Conservation (phyloP, 2,113 vertebrate species). For the Thalassarche chlororhynchos region DNA sequence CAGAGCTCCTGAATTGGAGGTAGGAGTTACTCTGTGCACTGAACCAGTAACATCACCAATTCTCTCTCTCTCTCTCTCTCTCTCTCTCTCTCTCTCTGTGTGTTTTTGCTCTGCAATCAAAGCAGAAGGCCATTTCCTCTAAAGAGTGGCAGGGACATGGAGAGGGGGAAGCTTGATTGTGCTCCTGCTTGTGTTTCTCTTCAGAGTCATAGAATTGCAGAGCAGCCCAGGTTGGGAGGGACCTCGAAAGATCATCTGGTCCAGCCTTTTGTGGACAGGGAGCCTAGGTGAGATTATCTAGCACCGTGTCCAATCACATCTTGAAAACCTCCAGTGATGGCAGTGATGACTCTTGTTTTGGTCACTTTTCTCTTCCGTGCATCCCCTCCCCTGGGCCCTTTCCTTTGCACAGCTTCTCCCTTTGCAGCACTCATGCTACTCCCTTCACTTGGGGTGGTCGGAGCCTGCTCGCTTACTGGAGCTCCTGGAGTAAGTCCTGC, state of each 20-base stretch:
- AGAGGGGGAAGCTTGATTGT: no score
- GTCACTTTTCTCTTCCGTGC: no score
- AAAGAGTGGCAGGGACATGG: neutral
- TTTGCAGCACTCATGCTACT: fast-evolving
- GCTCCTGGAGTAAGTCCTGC: neutral
- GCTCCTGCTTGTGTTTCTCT: neutral
- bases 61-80: no score
- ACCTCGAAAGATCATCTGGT: neutral
- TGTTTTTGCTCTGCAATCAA: neutral
- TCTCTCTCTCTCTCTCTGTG: neutral
- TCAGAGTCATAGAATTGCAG: neutral
- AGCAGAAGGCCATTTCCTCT: neutral
- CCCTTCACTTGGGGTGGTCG: neutral
- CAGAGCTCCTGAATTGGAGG: neutral
- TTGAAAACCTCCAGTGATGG: neutral
- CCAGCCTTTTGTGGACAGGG: neutral
- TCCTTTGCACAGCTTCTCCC: neutral
- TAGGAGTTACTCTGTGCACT: neutral
- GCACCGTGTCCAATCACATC: fast-evolving
- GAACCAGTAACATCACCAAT: neutral
- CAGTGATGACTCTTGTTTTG: neutral
- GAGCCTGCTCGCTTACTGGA: neutral
- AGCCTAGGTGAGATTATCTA: neutral
- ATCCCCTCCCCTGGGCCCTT: neutral
- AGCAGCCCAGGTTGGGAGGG: neutral